Evolutionary conservation across 1,140 invertebrate genomes (phyloP), one percentile per base, ranked within the genome.

Genomic region (Brachionus rubens): DNA sequence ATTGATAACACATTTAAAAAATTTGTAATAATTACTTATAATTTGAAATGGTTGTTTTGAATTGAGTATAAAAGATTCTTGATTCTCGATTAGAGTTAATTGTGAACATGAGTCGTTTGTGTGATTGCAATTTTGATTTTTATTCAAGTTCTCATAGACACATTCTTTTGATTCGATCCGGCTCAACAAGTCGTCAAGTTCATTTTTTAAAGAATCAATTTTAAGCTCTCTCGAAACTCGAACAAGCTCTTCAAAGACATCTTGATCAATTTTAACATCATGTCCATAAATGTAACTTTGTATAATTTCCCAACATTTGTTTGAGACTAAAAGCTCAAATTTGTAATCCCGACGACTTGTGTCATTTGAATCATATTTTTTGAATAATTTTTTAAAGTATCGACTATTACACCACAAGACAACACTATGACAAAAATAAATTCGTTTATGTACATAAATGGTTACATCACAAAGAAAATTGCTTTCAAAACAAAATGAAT

Each of bases 1-100:
- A 65, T 65, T 43, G 1, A 65, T 43, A 46, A 65, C 24, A 65
- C 59, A 65, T 41, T 65, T 65, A 36, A 65, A 65, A 24, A 65
- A 65, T 24, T 65, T 65, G 24, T 65, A 65, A 65, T 65, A 41
- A 26, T 43, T 26, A 26, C 40, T 26, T 10, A 65, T 65, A 9
- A 43, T 24, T 41, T 65, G 33, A n/a, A 65, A 43, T 24, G 59
- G 33, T 43, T 36, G 28, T 10, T 26, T 12, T 10, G 41, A 14
- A 19, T 41, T 16, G 19, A 43, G 12, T 5, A 12, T 65, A 7
- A 21, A 65, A 16, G 30, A 6, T 36, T 59, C 28, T 36, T 36
- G 33, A 36, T 36, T 36, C 3, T 59, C 54, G n/a, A n/a, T n/a
- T n/a, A n/a, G n/a, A n/a, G n/a, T n/a, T n/a, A n/a, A n/a, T n/a